phyloP scores from a whole-genome alignment of 2,113 vertebrate species.

The Zosterops pallidus region DNA sequence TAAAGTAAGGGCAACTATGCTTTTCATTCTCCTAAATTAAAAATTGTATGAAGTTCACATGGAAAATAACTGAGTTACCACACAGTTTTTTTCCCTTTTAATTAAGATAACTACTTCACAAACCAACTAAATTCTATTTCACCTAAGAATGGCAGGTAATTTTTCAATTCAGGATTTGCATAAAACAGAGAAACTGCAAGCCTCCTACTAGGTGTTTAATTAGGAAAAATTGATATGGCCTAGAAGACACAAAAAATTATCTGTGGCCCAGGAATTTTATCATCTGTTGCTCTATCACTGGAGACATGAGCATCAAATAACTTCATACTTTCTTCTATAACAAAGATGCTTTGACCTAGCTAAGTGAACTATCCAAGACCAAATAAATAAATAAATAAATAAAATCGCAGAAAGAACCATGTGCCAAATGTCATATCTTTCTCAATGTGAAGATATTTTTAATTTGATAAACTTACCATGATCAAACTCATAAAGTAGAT shows the following conservation, averaged over 20 bases:
- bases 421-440: neutral
- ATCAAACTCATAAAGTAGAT: neutral
- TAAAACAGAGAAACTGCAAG: neutral
- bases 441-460: neutral
- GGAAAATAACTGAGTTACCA: neutral
- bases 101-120: neutral
- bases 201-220: neutral
- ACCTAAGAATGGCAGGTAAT: neutral
- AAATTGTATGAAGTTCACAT: neutral
- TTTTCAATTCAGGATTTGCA: neutral
- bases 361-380: neutral
- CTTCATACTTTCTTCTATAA: neutral
- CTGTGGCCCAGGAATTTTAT: neutral
- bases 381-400: neutral
- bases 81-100: neutral
- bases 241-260: neutral
- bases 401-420: rapidly evolving
- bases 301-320: neutral
- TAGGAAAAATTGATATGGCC: neutral
- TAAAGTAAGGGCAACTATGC: neutral
- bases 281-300: neutral
- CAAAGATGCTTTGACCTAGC: neutral
- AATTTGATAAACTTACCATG: neutral
- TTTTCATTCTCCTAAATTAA: neutral
- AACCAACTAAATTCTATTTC: neutral